phyloP scores from a whole-genome alignment of 2,797 vertebrate species.

The Spheniscus humboldti region DNA sequence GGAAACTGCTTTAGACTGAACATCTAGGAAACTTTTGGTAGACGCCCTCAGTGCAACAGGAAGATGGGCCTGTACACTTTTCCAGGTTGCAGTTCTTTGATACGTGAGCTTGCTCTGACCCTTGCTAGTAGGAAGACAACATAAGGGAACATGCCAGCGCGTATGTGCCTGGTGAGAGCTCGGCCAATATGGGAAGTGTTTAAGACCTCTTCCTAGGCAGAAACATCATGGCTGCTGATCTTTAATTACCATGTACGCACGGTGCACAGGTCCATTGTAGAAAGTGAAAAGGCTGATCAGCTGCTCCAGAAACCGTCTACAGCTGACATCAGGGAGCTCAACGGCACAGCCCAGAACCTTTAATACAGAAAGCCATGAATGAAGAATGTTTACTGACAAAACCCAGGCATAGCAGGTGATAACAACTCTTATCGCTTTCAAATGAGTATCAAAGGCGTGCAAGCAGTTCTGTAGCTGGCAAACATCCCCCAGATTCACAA shows the following conservation, averaged over 20 bases:
- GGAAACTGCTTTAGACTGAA: background rate
- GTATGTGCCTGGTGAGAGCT: background rate
- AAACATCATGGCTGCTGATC: background rate
- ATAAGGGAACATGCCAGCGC: accelerated
- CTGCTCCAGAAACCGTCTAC: conserved; percentile 82
- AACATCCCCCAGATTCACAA: background rate
- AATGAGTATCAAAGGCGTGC: background rate
- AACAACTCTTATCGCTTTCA: background rate
- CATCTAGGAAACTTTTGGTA: background rate
- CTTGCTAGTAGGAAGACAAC: background rate
- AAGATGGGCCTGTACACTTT: background rate
- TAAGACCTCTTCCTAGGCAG: background rate
- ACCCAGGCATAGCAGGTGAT: background rate
- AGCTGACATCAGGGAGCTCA: conserved; percentile 85
- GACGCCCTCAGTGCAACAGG: background rate
- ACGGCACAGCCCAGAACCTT: conserved; percentile 86
- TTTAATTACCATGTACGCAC: conserved; percentile 82
- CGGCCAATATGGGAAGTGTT: accelerated
- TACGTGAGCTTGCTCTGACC: background rate
- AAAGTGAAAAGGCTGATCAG: conserved; percentile 88
- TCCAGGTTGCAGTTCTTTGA: background rate
- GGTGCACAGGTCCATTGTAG: conserved; percentile 82
- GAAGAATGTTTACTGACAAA: background rate
- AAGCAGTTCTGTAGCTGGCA: background rate
- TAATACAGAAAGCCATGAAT: background rate